Evolutionary conservation across 2,113 vertebrate species (phyloP).

Genomic region (Plectropomus leopardus): DNA sequence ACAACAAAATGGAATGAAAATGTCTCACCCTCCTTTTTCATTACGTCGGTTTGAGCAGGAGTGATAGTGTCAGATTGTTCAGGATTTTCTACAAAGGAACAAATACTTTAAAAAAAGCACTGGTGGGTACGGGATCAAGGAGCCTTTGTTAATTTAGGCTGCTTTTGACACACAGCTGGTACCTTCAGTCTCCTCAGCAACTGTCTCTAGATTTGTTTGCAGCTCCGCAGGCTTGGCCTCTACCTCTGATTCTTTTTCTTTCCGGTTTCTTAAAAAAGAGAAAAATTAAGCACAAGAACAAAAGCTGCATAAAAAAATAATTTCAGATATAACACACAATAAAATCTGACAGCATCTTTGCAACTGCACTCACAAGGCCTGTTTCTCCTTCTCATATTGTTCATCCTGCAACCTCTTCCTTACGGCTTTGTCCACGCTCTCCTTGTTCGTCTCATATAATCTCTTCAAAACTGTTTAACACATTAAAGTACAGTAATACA

Average conservation of each 20-base stretch:
- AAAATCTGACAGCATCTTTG: background rate
- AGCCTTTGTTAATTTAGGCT: background rate
- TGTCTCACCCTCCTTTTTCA: constrained; percentile 46
- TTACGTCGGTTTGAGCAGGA: background rate
- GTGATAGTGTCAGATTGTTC: background rate
- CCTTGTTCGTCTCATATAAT: constrained; percentile 79
- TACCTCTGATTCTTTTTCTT: constrained; percentile 65
- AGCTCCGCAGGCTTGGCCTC: constrained; percentile 56
- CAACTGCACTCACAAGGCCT: constrained; percentile 62
- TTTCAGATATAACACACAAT: background rate
- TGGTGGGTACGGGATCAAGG: background rate
- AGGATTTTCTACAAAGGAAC: constrained; percentile 12
- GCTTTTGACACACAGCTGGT: background rate
- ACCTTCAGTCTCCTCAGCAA: constrained; percentile 76
- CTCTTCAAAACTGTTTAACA: constrained; percentile 73
- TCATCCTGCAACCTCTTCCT: constrained; percentile 79
- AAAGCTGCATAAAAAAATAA: background rate
- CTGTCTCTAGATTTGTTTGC: constrained; percentile 52
- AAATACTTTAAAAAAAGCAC: background rate
- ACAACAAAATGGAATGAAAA: background rate
- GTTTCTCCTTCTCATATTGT: constrained; percentile 48
- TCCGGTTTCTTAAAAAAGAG: constrained; percentile 79
- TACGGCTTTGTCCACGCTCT: constrained; percentile 82
- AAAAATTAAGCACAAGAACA: constrained; percentile 27
- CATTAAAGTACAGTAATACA: constrained; percentile 5